Conservation (phyloP, 1,140 invertebrate species). For the Ylistrum balloti region DNA sequence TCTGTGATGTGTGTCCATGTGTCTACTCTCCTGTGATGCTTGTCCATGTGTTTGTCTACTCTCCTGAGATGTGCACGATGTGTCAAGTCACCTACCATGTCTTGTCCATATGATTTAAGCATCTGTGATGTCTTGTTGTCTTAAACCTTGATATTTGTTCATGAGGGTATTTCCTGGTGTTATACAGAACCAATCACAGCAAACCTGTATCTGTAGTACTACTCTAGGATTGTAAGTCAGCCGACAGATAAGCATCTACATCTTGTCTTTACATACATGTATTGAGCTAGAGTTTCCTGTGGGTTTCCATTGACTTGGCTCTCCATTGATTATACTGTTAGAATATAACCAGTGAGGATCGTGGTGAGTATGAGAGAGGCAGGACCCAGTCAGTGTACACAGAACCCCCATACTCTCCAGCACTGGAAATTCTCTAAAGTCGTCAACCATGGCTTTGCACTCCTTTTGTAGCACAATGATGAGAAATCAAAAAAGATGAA, state of each 20-base stretch:
- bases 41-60: background rate
- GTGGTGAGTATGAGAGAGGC: constrained; percentile 31
- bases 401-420: background rate
- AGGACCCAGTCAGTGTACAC: background rate
- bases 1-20: no score
- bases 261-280: constrained; percentile 34
- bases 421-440: constrained; percentile 19
- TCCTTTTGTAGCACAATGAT: constrained; percentile 32
- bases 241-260: constrained; percentile 6
- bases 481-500: constrained; percentile 36
- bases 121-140: background rate
- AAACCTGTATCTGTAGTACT: constrained; percentile 32
- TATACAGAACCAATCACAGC: background rate
- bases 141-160: background rate
- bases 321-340: constrained; percentile 35
- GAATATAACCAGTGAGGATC: constrained; percentile 19
- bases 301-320: constrained; percentile 16
- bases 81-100: background rate
- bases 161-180: background rate
- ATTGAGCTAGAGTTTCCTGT: background rate
- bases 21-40: background rate
- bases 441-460: constrained; percentile 24
- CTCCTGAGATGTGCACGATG: background rate
- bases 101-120: background rate
- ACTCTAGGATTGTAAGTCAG: background rate